Base-by-base conservation (phyloP, 2,888 invertebrate genomes). In the Athripsodes cinereus region DNA sequence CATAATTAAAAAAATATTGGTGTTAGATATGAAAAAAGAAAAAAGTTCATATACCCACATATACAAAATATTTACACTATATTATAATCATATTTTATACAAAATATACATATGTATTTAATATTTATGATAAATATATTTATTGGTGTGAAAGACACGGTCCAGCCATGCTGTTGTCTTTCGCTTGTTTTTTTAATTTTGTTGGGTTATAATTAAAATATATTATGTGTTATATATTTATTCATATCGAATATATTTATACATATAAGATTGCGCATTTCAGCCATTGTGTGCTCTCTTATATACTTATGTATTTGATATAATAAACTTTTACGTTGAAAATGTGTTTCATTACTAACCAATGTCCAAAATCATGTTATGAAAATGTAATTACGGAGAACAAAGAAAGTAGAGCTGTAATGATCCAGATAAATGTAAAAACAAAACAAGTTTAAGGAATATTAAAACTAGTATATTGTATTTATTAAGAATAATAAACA, bases 41-140 rank as follows among this genome's bases (percentile, higher is more conserved):
- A 40, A 59, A 58, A 46, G 61, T 54, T 55, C 58, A 61, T 63
- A 61, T 63, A 61, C 63, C 60, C 61, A 61, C 56, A 60, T 56
- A 63, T 57, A 63, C 26, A 59, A 46, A n/a, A 59, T 63, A 61
- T 61, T 61, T 61, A 63, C 59, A 61, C 49, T 54, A 34, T 56
- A 47, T 50, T 51, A 56, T 56, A 34, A 51, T 55, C 21, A 22
- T 18, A 20, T 48, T 59, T 49, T 59, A 56, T 55, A 52, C 26
- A 40, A 48, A 19, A 48, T 48, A 48, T 48, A 18, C 19, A 48
- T 48, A 20, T 48, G 21, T 48, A 48, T 48, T 21, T 19, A 48
- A 44, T 44, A 44, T 44, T 16, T 44, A 44, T 44, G 3, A 26
- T 26, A 26, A 26, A 26, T 40, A 40, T n/a, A 40, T 40, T 40